Conservation (phyloP, 2,888 invertebrate genomes). For the Caradrina kadenii region DNA sequence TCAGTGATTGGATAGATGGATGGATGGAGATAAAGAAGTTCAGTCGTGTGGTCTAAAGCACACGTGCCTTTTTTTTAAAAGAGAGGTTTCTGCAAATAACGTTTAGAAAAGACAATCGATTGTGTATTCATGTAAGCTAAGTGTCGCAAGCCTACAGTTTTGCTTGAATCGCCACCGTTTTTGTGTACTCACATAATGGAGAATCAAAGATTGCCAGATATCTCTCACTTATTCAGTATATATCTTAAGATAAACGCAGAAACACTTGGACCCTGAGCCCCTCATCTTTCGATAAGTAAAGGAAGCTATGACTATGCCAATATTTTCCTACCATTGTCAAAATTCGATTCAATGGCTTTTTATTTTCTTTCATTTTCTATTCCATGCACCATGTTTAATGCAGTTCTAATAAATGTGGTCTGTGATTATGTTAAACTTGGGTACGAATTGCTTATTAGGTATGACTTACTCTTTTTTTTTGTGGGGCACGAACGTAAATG, state of each 20-base stretch:
- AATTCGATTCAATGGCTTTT: background rate
- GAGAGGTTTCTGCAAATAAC: background rate
- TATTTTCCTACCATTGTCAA: conserved; percentile 52
- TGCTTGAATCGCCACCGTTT: background rate
- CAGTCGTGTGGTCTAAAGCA: too few species aligned
- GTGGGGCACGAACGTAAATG: background rate
- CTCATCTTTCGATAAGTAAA: conserved; percentile 24
- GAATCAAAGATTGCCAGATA: conserved; percentile 3
- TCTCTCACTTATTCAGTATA: background rate
- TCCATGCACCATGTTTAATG: conserved; percentile 1
- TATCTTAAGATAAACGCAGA: conserved; percentile 12
- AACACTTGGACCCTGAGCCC: conserved; percentile 5
- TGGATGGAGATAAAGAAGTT: too few species aligned
- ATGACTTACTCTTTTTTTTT: background rate
- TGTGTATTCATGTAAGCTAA: background rate
- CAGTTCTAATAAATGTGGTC: background rate
- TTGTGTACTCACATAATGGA: background rate
- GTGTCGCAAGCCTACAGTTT: background rate
- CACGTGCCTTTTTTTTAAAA: too few species aligned
- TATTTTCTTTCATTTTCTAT: background rate
- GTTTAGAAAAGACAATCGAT: conserved; percentile 7
- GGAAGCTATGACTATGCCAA: conserved; percentile 27
- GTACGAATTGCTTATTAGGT: too few species aligned
- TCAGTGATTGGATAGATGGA: too few species aligned
- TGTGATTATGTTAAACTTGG: conserved; percentile 3